Percentiles rank a stretch among this genome's conserved stretches.
These are phyloP conservation scores for Drosophila tsacasi DNA, from an alignment of 1,140 invertebrate genomes.

Conservation along the genomic window DNA sequence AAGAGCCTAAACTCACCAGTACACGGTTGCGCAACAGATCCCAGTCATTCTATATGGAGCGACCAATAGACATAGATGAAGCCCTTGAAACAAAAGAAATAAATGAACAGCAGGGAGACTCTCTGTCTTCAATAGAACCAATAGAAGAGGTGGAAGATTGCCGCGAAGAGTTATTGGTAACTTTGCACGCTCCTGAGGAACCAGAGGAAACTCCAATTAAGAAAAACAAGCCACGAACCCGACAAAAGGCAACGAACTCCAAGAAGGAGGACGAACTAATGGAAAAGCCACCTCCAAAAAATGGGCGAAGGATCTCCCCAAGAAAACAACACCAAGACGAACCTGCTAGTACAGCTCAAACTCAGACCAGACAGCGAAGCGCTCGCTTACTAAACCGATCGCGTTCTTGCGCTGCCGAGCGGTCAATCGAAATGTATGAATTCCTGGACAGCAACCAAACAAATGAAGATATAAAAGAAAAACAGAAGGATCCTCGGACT, in stretches of 20 bases:
- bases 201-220: neutral
- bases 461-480: neutral
- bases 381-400: constrained; percentile 8
- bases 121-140: neutral
- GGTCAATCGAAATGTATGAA: neutral
- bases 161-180: neutral
- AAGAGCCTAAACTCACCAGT: neutral
- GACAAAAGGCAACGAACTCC: neutral
- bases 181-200: neutral
- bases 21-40: constrained; percentile 16
- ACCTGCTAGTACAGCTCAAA: too few relatives aligned
- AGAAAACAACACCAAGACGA: neutral
- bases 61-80: neutral
- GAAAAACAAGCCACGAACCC: too few relatives aligned
- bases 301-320: neutral
- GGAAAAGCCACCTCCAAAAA: too few relatives aligned
- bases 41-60: constrained; percentile 31
- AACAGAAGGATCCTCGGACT: neutral
- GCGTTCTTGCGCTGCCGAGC: constrained; percentile 1
- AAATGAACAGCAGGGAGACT: neutral
- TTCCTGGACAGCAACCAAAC: neutral
- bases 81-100: neutral
- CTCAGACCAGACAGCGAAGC: neutral
- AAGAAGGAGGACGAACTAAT: neutral
- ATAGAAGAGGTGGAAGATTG: neutral